Conservation (phyloP, 2,113 vertebrate species). For the Chlamydotis undulata region DNA sequence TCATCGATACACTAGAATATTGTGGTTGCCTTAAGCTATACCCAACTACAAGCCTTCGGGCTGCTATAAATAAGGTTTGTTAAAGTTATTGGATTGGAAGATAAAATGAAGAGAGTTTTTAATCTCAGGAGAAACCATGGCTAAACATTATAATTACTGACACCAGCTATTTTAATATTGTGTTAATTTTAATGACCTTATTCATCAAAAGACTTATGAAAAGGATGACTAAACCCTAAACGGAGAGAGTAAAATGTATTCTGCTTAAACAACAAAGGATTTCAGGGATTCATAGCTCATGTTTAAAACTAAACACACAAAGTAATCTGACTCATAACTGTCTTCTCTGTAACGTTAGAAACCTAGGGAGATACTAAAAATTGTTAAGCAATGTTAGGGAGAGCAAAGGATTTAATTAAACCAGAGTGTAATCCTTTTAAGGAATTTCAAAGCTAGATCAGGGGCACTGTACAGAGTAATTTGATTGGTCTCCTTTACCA, state of each 20-base stretch:
- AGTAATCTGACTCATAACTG: conserved; percentile 51
- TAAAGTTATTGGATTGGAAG: conserved; percentile 27
- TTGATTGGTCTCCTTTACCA: conserved; percentile 13
- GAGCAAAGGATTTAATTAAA: conserved; percentile 48
- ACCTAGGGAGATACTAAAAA: conserved; percentile 48
- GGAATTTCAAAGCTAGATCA: conserved; percentile 27
- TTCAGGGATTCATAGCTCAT: conserved; percentile 19
- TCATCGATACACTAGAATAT: conserved; percentile 51
- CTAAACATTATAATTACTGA: conserved; percentile 31
- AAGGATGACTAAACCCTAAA: conserved; percentile 38
- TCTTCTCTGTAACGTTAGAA: background rate
- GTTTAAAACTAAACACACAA: conserved; percentile 26
- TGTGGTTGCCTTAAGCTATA: conserved; percentile 54
- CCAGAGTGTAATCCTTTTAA: conserved; percentile 16
- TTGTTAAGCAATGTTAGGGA: background rate
- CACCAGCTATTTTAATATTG: conserved; percentile 43
- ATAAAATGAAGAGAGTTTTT: conserved; percentile 47
- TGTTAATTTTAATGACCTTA: conserved; percentile 51
- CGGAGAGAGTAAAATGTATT: conserved; percentile 47
- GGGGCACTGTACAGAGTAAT: background rate
- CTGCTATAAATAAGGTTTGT: conserved; percentile 60
- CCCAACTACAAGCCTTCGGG: conserved; percentile 16
- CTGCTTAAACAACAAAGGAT: conserved; percentile 38
- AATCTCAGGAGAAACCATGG: conserved; percentile 28
- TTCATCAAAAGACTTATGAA: conserved; percentile 37